Conservation (phyloP, 2,888 invertebrate genomes). For the Ochropleura plecta region DNA sequence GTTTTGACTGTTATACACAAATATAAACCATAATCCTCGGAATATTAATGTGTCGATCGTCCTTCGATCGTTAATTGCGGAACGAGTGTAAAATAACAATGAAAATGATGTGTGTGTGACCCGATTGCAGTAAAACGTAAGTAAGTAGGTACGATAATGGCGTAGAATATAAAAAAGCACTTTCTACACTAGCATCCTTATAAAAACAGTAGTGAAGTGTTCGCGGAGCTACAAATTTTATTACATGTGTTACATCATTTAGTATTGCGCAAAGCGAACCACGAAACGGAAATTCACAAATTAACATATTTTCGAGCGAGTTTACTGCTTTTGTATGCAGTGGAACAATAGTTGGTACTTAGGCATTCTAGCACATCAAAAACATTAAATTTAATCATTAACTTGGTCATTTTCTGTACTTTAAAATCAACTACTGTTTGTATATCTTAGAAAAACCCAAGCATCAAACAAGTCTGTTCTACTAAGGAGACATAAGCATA, state of each 20-base stretch:
- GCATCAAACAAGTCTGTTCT: not conserved
- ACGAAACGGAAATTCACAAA: constrained; percentile 33
- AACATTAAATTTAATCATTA: not conserved
- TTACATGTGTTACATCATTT: constrained; percentile 50
- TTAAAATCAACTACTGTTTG: not conserved
- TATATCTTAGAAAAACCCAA: not conserved
- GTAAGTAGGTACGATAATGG: constrained; percentile 54
- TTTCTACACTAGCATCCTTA: constrained; percentile 60
- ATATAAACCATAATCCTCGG: constrained; percentile 17
- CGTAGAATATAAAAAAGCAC: constrained; percentile 63
- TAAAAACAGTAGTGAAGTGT: constrained; percentile 39
- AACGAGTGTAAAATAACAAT: constrained; percentile 50
- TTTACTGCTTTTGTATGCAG: constrained; percentile 28
- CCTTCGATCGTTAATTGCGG: constrained; percentile 48
- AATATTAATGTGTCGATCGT: constrained; percentile 34
- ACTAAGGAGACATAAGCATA: constrained; percentile 10
- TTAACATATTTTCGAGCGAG: constrained; percentile 47
- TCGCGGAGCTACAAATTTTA: constrained; percentile 40
- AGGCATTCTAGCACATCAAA: constrained; percentile 1
- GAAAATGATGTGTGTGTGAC: constrained; percentile 50
- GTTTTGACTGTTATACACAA: constrained; percentile 18
- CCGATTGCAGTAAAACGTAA: constrained; percentile 55
- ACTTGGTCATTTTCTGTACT: not conserved
- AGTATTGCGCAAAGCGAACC: constrained; percentile 21
- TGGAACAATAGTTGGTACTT: constrained; percentile 8